These are phyloP conservation scores for Austrofundulus limnaeus DNA, from an alignment of 2,113 vertebrate species.

Conservation along the genomic window DNA sequence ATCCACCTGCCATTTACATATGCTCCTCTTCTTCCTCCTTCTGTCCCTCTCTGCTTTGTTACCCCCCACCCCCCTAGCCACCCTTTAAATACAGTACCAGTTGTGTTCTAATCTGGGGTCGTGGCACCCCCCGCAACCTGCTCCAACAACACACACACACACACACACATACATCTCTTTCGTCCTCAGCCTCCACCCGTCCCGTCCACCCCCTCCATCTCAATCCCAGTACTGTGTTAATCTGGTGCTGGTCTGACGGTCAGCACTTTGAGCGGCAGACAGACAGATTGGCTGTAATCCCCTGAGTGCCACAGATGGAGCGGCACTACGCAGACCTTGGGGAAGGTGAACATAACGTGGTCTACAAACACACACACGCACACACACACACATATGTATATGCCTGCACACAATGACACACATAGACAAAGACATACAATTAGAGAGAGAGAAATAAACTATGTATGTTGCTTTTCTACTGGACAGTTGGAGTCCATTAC, in stretches of 20 bases:
- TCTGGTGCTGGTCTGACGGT: slow-evolving; percentile 73
- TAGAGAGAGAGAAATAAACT: slow-evolving; percentile 18
- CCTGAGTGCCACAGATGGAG: slow-evolving; percentile 78
- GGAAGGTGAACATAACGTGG: slow-evolving; percentile 59
- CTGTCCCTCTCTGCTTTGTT: slow-evolving; percentile 21
- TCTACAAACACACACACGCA: slow-evolving; percentile 17
- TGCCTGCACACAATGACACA: slow-evolving; percentile 3
- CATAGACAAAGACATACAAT: slow-evolving; percentile 24
- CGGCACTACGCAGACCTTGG: slow-evolving; percentile 63
- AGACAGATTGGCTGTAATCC: slow-evolving; percentile 80
- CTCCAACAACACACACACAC: neutral
- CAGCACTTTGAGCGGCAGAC: slow-evolving; percentile 77
- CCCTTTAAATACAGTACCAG: slow-evolving; percentile 46
- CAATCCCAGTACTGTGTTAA: slow-evolving; percentile 73
- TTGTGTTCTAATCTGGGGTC: slow-evolving; percentile 58
- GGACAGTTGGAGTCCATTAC: slow-evolving; percentile 16
- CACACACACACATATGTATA: slow-evolving; percentile 12
- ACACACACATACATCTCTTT: slow-evolving; percentile 16
- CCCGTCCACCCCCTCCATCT: neutral
- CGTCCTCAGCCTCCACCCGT: slow-evolving; percentile 8
- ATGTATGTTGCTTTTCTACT: slow-evolving; percentile 15
- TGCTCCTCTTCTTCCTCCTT: slow-evolving; percentile 36
- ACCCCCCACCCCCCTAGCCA: slow-evolving; percentile 3
- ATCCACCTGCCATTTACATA: slow-evolving; percentile 17
- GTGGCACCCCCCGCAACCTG: slow-evolving; percentile 20